Evolutionary conservation across 2,888 invertebrate genomes (phyloP), one percentile per base, ranked within the genome.

Genomic region (Chesias legatella): DNA sequence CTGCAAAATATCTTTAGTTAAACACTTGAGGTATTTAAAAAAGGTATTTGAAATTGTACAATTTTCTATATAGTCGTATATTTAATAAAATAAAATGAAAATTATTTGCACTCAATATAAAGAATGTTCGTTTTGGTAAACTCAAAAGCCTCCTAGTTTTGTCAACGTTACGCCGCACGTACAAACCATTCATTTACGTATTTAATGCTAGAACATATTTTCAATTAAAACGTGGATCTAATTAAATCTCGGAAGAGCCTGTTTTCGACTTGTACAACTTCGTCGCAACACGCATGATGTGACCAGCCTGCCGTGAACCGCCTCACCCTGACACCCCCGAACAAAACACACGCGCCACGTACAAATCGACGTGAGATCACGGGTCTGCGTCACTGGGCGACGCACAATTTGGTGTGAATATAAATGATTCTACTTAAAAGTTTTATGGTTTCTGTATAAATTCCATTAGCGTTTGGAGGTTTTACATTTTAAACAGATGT

Each of bases 361-460:
- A 45, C 44, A 37, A 53, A 54, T 45, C 50, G 47, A 44, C 54
- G 45, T 43, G 43, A 35, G 42, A 43, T 46, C 46, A 55, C 49
- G 45, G 63, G 38, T 65, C 74, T 56, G 43, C 38, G 23, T 23
- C 13, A 27, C 60, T 75, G 73, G 79, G 64, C 60, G 47, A 48
- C 51, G 61, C 56, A 63, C 66, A 64, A 68, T 67, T 69, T 69
- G 67, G 67, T 63, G 67, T 62, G 76, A 77, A 82, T 79, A 79
- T 79, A 79, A 84, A 82, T 72, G 80, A 73, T 66, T 64, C 67
- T 76, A 75, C 79, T 83, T 82, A 79, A 77, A 77, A 85, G 74
- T 83, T 83, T 80, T 76, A 83, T 78, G 71, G 72, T 68, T 74
- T 75, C 75, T 64, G 74, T 79, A 76, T 80, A 79, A 81, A 79